Evolutionary conservation across 2,797 vertebrate genomes (phyloP).

Genomic region (Momotus momota): DNA sequence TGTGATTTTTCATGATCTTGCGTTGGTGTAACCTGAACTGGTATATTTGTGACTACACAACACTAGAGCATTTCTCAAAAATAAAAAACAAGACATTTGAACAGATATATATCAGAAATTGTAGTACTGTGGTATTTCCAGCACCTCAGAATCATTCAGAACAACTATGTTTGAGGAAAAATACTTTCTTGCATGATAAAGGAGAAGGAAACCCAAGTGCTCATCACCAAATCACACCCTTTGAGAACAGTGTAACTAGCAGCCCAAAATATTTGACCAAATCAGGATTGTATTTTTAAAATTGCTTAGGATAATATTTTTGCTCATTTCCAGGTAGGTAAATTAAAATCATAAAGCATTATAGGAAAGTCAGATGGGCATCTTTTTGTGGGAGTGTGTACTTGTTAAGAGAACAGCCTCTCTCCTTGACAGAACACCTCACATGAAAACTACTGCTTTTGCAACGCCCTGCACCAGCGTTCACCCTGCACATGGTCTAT

Average conservation of each 20-base stretch:
- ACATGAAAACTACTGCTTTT: not conserved
- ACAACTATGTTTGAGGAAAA: not conserved
- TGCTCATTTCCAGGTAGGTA: not conserved
- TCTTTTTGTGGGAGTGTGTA: not conserved
- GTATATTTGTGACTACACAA: not conserved
- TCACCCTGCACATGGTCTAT: not conserved
- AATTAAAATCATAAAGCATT: not conserved
- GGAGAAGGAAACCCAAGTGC: not conserved
- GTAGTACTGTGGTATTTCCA: accelerated
- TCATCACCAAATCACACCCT: not conserved
- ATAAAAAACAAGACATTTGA: not conserved
- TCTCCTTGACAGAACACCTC: not conserved
- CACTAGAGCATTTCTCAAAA: not conserved
- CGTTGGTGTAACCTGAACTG: not conserved
- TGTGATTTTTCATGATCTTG: not conserved
- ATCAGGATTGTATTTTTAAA: not conserved
- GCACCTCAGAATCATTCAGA: not conserved
- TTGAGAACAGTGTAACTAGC: not conserved
- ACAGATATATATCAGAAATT: not conserved
- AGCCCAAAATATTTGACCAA: not conserved
- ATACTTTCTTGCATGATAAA: not conserved
- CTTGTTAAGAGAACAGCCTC: not conserved
- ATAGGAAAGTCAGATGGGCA: not conserved
- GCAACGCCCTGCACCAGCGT: not conserved
- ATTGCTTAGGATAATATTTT: not conserved